These are phyloP conservation scores for Malaclemys terrapin DNA, from an alignment of 2,113 vertebrate species.

Conservation along the genomic window DNA sequence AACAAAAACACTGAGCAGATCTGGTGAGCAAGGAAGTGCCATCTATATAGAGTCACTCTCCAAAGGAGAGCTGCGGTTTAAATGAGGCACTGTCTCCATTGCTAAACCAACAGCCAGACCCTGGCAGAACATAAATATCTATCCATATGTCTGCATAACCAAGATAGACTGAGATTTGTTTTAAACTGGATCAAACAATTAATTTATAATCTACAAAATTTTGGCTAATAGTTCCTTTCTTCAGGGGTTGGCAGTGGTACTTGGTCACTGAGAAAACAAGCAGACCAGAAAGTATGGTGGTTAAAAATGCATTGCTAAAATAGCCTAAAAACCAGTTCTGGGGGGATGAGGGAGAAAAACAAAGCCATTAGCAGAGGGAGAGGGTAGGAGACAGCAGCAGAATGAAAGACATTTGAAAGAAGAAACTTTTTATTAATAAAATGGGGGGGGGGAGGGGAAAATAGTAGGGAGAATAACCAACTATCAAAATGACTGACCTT, in stretches of 20 bases:
- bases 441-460: neutral
- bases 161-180: neutral
- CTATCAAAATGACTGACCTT: neutral
- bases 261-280: constrained; percentile 1
- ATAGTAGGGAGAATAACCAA: neutral
- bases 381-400: neutral
- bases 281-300: neutral
- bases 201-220: neutral
- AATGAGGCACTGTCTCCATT: neutral
- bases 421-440: neutral
- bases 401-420: neutral
- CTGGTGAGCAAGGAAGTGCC: neutral
- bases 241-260: neutral
- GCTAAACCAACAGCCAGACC: neutral
- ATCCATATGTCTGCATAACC: neutral
- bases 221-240: neutral
- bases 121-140: neutral
- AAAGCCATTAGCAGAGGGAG: neutral
- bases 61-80: neutral
- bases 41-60: neutral
- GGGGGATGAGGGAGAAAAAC: neutral
- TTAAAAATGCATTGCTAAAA: neutral
- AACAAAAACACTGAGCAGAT: neutral
- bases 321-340: neutral
- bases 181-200: constrained; percentile 13